Conservation (phyloP, 2,113 vertebrate genomes). For the Oriolus oriolus region DNA sequence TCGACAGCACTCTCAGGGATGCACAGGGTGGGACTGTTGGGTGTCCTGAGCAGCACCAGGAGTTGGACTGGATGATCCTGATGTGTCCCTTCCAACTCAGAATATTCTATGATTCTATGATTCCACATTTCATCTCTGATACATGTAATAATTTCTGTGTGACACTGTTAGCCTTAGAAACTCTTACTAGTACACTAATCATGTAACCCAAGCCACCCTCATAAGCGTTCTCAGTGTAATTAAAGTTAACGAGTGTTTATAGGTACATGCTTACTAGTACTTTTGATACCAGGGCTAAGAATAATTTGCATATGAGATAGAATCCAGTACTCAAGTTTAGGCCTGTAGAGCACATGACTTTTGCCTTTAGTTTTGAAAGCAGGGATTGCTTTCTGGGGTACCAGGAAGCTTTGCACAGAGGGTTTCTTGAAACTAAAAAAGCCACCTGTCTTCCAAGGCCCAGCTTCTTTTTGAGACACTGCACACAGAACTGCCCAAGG, state of each 20-base stretch:
- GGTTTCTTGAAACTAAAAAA: background rate
- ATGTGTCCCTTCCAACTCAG: background rate
- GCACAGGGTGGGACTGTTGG: background rate
- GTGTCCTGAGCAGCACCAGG: background rate
- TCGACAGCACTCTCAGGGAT: accelerated
- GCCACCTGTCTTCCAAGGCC: background rate
- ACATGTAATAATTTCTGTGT: background rate
- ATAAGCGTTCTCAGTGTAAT: background rate
- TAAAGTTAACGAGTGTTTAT: background rate
- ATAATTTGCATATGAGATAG: background rate
- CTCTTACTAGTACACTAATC: background rate
- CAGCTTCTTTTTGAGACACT: background rate
- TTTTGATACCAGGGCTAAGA: background rate
- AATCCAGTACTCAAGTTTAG: background rate
- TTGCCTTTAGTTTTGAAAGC: background rate
- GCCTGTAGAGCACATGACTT: background rate
- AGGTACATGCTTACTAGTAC: background rate
- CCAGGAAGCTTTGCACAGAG: background rate
- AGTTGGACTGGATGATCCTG: background rate
- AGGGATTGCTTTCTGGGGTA: background rate
- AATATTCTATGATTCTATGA: accelerated
- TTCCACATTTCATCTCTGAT: background rate
- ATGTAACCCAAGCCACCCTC: background rate
- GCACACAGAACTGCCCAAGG: background rate
- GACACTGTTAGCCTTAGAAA: background rate